Evolutionary conservation across 2,113 vertebrate genomes (phyloP).

Genomic region (Pseudorasbora parva): DNA sequence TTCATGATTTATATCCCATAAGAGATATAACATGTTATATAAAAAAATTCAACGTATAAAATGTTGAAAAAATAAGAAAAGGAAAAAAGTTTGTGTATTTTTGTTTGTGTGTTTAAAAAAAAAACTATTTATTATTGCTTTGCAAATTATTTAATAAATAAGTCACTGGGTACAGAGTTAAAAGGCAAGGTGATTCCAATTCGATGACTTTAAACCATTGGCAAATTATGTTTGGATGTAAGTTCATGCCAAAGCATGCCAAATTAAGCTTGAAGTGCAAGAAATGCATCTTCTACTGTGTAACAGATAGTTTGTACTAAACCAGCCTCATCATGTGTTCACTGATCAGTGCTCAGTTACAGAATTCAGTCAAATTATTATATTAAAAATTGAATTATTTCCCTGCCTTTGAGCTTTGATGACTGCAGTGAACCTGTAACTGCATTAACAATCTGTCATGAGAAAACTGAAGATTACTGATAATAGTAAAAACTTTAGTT

Average conservation of each 20-base stretch:
- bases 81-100: neutral
- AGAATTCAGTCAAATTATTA: neutral
- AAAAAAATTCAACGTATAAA: too few relatives aligned
- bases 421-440: neutral
- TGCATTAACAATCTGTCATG: neutral
- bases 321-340: neutral
- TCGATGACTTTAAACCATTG: neutral
- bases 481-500: neutral
- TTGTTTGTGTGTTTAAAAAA: neutral
- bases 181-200: neutral
- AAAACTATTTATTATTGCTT: neutral
- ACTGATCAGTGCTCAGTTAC: neutral
- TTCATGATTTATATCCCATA: neutral
- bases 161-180: neutral
- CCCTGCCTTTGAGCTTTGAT: conserved; percentile 1
- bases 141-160: neutral
- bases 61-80: neutral
- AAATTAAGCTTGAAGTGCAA: neutral
- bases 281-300: neutral
- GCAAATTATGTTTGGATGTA: neutral
- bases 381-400: neutral
- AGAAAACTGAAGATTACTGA: neutral
- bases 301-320: neutral
- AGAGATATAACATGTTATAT: too few relatives aligned
- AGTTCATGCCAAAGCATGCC: neutral